These are phyloP conservation scores for Ciona savignyi DNA, from an alignment of 23 tunicate genomes.

Conservation along the genomic window DNA sequence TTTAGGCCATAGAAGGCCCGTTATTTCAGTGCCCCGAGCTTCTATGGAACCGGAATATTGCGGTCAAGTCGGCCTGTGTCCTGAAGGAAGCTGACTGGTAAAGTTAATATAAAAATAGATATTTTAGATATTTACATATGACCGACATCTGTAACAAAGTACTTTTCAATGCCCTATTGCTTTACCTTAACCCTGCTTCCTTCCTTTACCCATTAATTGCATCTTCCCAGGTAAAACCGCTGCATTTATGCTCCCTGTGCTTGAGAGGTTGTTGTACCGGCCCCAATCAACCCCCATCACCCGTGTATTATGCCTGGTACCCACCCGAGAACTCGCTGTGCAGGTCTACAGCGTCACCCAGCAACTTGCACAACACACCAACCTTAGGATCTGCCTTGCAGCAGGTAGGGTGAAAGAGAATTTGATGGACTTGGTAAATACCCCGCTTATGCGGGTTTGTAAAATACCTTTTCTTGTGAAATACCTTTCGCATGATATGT, in stretches of 20 bases:
- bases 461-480: too few relatives aligned
- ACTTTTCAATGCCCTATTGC: background rate
- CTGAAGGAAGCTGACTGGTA: too few relatives aligned
- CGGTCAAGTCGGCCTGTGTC: too few relatives aligned
- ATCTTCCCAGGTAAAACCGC: slow-evolving; percentile 77
- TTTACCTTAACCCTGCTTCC: background rate
- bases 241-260: slow-evolving; percentile 92
- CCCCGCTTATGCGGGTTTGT: too few relatives aligned
- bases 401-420: slow-evolving; percentile 29
- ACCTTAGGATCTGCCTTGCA: slow-evolving; percentile 62
- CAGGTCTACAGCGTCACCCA: slow-evolving; percentile 78
- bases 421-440: background rate
- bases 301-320: slow-evolving; percentile 77
- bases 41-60: too few relatives aligned
- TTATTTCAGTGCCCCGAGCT: too few relatives aligned
- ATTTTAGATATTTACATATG: too few relatives aligned
- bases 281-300: slow-evolving; percentile 60
- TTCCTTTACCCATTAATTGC: background rate
- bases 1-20: too few relatives aligned
- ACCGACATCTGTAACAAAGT: too few relatives aligned
- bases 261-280: slow-evolving; percentile 69
- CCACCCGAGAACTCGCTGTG: slow-evolving; percentile 87
- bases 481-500: too few relatives aligned
- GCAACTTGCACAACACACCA: slow-evolving; percentile 66
- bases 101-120: too few relatives aligned